These are phyloP conservation scores for Orientallactaga bullata DNA, from an alignment of 2,113 vertebrate species.

Conservation along the genomic window DNA sequence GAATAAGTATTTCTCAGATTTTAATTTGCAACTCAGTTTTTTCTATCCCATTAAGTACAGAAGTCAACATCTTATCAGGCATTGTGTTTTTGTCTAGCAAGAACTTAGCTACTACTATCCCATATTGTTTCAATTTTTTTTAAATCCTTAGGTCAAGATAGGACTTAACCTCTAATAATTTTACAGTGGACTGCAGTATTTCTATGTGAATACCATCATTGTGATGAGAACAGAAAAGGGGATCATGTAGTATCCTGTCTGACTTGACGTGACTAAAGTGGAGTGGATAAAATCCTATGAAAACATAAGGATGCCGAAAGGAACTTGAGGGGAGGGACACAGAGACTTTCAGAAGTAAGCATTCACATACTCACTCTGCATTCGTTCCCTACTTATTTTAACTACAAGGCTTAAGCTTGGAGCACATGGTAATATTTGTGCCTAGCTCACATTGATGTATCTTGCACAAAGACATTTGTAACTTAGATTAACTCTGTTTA, in stretches of 20 bases:
- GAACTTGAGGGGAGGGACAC: background rate
- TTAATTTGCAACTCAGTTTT: slow-evolving; percentile 16
- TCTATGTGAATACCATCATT: background rate
- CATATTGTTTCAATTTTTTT: background rate
- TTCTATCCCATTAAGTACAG: background rate
- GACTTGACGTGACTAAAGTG: background rate
- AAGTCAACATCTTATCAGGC: background rate
- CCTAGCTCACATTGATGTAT: background rate
- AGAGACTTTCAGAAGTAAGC: background rate
- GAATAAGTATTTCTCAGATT: background rate
- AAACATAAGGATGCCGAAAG: background rate
- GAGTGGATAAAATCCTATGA: background rate
- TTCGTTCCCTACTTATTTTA: background rate
- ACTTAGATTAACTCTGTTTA: background rate
- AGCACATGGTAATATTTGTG: background rate
- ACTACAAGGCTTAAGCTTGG: background rate
- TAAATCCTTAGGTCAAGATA: background rate
- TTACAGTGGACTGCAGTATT: background rate
- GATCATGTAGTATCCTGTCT: background rate
- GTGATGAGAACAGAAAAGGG: background rate
- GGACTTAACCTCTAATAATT: background rate
- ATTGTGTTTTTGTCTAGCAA: background rate
- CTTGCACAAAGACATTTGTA: background rate
- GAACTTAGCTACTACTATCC: background rate
- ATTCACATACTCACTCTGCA: background rate